Evolutionary conservation across 2,113 vertebrate genomes (phyloP).

Genomic region (Mus spicilegus): DNA sequence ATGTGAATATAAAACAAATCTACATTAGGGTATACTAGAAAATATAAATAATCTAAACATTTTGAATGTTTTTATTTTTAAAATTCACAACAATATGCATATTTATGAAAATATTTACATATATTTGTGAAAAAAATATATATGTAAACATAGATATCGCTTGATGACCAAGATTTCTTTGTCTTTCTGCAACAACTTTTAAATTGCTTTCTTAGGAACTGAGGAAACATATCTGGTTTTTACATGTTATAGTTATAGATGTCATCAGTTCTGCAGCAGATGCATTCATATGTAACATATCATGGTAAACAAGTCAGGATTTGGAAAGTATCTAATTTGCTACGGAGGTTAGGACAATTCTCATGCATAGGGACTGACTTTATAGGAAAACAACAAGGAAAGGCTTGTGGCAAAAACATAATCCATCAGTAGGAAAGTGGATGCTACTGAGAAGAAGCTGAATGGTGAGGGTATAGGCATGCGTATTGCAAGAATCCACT

Average conservation of each 20-base stretch:
- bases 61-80: constrained; percentile 10
- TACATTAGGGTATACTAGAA: neutral
- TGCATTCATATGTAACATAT: constrained; percentile 53
- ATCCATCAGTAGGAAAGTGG: constrained; percentile 64
- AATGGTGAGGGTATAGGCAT: constrained; percentile 66
- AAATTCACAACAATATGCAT: constrained; percentile 25
- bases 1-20: neutral
- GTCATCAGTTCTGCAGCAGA: constrained; percentile 42
- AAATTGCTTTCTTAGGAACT: constrained; percentile 23
- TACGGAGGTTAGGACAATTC: constrained; percentile 73
- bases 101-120: neutral
- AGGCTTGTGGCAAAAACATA: constrained; percentile 74
- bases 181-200: neutral
- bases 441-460: constrained; percentile 81
- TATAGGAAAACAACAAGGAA: constrained; percentile 76
- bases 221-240: constrained; percentile 43
- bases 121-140: neutral
- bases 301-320: constrained; percentile 57
- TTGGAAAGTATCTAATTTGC: constrained; percentile 25
- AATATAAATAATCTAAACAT: neutral
- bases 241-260: constrained; percentile 58
- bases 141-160: neutral
- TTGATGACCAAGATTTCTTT: neutral
- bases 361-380: constrained; percentile 69
- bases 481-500: constrained; percentile 82